Percentiles rank a stretch among this genome's conserved stretches.
Evolutionary conservation across 1,140 invertebrate genomes (phyloP).

Genomic region (Meloidogyne chitwoodi): DNA sequence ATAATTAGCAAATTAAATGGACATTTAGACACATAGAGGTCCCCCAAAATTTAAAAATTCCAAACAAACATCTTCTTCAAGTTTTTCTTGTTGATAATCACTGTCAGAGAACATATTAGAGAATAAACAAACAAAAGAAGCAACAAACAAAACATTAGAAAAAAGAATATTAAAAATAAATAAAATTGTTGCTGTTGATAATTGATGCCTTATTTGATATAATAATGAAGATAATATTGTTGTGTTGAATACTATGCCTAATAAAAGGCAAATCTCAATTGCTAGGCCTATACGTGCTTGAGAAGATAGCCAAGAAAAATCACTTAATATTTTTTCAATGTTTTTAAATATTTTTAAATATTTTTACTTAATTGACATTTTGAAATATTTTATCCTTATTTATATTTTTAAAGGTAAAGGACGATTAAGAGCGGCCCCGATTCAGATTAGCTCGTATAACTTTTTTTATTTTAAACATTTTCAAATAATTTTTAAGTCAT

Average conservation of each 20-base stretch:
- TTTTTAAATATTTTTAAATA: neutral
- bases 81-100: slow-evolving; percentile 24
- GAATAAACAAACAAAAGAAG: slow-evolving; percentile 56
- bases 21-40: too few relatives aligned
- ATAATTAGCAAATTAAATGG: too few relatives aligned
- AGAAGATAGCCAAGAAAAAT: slow-evolving; percentile 30
- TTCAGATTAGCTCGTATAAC: too few relatives aligned
- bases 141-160: slow-evolving; percentile 55
- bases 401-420: too few relatives aligned
- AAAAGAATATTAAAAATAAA: slow-evolving; percentile 59
- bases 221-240: slow-evolving; percentile 42
- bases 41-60: neutral
- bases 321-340: slow-evolving; percentile 21
- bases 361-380: neutral
- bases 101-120: slow-evolving; percentile 44
- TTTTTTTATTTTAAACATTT: too few relatives aligned
- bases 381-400: too few relatives aligned
- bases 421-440: too few relatives aligned
- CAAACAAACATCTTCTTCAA: neutral
- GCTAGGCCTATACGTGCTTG: slow-evolving; percentile 41
- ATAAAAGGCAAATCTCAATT: slow-evolving; percentile 39
- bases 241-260: slow-evolving; percentile 47
- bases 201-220: slow-evolving; percentile 45
- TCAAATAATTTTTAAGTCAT: too few relatives aligned
- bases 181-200: slow-evolving; percentile 58